Evolutionary conservation across 2,797 vertebrate species (phyloP).

Genomic region (Pachyuromys duprasi): DNA sequence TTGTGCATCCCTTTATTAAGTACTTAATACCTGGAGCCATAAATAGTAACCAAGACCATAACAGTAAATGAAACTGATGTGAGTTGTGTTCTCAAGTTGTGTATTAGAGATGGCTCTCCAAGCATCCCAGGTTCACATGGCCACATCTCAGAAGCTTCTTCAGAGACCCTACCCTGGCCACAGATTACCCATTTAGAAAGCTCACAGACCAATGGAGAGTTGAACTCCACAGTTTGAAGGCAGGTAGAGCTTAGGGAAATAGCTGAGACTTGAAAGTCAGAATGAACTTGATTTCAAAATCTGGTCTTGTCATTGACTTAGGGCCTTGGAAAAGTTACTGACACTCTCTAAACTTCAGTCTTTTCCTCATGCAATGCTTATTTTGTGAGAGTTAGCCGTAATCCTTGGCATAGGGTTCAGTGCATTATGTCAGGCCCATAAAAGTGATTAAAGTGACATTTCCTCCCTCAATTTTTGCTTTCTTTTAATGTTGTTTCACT

Average conservation of each 20-base stretch:
- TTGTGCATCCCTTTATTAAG: background rate
- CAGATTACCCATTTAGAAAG: background rate
- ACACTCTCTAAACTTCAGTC: background rate
- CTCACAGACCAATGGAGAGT: background rate
- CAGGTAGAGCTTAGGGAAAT: background rate
- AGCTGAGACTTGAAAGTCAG: background rate
- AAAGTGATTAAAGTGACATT: background rate
- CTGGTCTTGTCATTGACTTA: background rate
- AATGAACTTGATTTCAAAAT: conserved; percentile 10
- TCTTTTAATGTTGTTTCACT: background rate
- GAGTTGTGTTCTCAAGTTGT: background rate
- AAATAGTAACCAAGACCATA: background rate
- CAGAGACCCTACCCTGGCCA: background rate
- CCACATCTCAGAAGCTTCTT: background rate
- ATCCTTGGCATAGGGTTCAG: background rate
- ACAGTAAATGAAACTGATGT: background rate
- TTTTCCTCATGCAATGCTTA: background rate
- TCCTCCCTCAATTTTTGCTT: background rate
- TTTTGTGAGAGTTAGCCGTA: background rate
- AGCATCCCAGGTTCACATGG: background rate
- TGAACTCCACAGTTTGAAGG: background rate
- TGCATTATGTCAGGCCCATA: background rate
- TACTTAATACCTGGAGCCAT: background rate
- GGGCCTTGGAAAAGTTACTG: background rate
- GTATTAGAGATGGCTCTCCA: background rate